Base-by-base conservation (phyloP, 2,113 vertebrate species). In the Microcebus murinus region DNA sequence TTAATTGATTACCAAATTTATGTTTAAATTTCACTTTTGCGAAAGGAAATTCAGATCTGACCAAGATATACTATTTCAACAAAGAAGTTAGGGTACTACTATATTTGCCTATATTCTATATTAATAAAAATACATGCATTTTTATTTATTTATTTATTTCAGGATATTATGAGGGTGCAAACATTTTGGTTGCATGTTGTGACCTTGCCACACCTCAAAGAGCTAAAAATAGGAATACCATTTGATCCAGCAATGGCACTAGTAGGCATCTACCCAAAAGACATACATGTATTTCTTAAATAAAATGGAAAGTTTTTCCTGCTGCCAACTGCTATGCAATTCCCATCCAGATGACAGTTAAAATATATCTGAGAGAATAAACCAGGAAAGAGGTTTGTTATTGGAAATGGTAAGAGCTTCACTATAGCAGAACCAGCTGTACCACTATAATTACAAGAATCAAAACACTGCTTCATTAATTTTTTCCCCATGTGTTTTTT, bases 361-460 rank as follows among this genome's bases (percentile, higher is more conserved):
- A 79, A 93, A 87, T 29, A 15, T 13, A 70, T 71, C 59, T 42
- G 10, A 81, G 81, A 67, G 25, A 88, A 59, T 45, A 89, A 73
- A 65, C 17, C 85, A 61, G 84, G 84, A 88, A 79, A 83, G 61
- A 36, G 17, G 34, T 61, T 65, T 71, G 63, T 77, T 67, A 82
- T 52, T 50, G 73, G 81, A 50, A 97, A 90, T 8, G 55, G 29
- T 57, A 87, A 91, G 11, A 87, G 87, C 21, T 31, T 79, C n/a
- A 39, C 29, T 57, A 68, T 17, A 74, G 42, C 21, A 92, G 67
- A 95, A 92, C 82, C 27, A 80, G 71, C 12, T 34, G 1, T 39
- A 70, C 81, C 70, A 85, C 87, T 92, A 8, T 92, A 83, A 97
- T 91, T 97, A 96, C 29, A 90, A 71, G 79, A 96, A 96, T 93